These are phyloP conservation scores for Phasia obesa DNA, from an alignment of 2,888 invertebrate genomes.

Conservation along the genomic window DNA sequence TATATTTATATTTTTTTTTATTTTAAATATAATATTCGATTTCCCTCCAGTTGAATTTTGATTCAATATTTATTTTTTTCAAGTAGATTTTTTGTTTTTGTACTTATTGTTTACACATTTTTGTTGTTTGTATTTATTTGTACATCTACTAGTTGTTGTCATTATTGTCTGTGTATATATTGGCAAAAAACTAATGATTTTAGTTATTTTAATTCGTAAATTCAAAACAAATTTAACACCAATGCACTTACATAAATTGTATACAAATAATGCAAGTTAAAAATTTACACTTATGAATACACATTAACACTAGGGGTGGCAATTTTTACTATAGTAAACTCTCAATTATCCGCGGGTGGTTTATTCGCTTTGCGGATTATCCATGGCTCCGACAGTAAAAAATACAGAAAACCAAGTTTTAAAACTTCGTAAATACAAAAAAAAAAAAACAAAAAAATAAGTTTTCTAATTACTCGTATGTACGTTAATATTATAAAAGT, in stretches of 20 bases:
- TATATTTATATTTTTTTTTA: conserved; percentile 15
- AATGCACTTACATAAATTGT: conserved; percentile 5
- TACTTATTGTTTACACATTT: background rate
- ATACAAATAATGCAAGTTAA: too few relatives aligned
- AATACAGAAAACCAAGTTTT: too few relatives aligned
- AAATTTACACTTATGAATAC: too few relatives aligned
- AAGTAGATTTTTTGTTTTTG: conserved; percentile 31
- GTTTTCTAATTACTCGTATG: too few relatives aligned
- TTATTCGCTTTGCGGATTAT: too few relatives aligned
- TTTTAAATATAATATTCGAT: conserved; percentile 29
- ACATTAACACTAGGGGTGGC: background rate
- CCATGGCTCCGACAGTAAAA: too few relatives aligned
- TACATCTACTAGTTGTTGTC: conserved; percentile 7
- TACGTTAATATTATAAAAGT: too few relatives aligned
- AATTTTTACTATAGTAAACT: background rate
- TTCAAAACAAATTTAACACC: conserved; percentile 46
- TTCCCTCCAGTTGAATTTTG: conserved; percentile 35
- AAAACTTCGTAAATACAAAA: too few relatives aligned
- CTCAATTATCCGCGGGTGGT: too few relatives aligned
- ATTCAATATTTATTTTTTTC: background rate
- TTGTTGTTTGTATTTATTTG: too few relatives aligned
- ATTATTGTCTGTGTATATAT: background rate
- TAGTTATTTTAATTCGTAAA: conserved; percentile 27
- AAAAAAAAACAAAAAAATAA: too few relatives aligned
- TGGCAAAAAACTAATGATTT: conserved; percentile 12